Base-by-base conservation (phyloP, 2,113 vertebrate species). In the Collichthys lucidus region DNA sequence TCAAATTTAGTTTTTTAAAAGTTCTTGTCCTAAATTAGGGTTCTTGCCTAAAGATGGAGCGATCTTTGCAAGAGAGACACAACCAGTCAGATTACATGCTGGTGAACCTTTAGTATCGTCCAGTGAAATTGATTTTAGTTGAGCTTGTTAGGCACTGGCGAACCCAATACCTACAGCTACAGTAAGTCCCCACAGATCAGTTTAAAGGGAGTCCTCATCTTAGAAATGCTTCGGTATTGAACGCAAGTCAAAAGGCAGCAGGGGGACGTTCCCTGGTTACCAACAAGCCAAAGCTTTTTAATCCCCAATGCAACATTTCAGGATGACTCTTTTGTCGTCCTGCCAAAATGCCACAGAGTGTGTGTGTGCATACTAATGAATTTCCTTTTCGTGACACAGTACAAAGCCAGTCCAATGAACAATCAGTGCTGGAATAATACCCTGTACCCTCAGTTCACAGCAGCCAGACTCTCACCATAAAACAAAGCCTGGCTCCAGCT, bases 351-450 rank as follows among this genome's bases (percentile, higher is more conserved):
- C 86, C 88, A 90, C 71, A 70, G 88, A 75, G 88, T 78, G 29
- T 74, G 64, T n/a, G n/a, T 72, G 61, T 83, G 84, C 83, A 93
- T 91, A 74, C 68, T 91, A 91, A 93, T 92, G 89, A 92, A 74
- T 85, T 67, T 79, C 74, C 77, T 82, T 88, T 77, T 60, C 49
- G 69, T 79, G 74, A 88, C 75, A 68, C 74, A 60, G 24, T 67
- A 82, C 84, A 87, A 83, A 88, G 71, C 57, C 68, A 35, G 47
- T 52, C 53, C 79, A 11, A 53, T 87, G 73, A 82, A 57, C 86
- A 80, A 88, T 88, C 85, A 84, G 77, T 85, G 78, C 69, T 46
- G 65, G 62, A 86, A 87, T 77, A 80, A 88, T 69, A 83, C 72
- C 75, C 83, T 64, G 42, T 31, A 62, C 76, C 86, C 86, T 71